Evolutionary conservation across 2,113 vertebrate species (phyloP), one percentile per base, ranked within the genome.

Genomic region (Xenopus borealis): DNA sequence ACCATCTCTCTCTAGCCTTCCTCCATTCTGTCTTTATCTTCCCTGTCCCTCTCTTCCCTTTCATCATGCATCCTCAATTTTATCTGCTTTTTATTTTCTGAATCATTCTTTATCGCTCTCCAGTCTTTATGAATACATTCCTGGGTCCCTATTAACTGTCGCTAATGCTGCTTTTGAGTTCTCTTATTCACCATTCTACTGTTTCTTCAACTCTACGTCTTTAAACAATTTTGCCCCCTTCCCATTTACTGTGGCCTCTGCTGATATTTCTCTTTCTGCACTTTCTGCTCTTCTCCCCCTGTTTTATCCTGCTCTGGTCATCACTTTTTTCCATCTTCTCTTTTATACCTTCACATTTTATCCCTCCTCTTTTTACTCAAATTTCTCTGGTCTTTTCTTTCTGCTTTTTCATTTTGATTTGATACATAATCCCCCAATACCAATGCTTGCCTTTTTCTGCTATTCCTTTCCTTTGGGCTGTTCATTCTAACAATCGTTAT

Each of bases 1-100:
- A 27, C 23, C 23, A 27, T 53, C 62, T 76, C 66, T 63, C 44
- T 63, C 67, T 53, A 62, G 55, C 11, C 13, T 47, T 74, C 14
- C 20, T 4, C 4, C 19, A 61, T 46, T 12, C 10, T 18, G 13
- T 66, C 45, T 53, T 58, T 18, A 3, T 46, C 59, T 45, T 62
- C 58, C 44, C 59, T 0, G 0, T 23, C 33, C 9, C 18, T 57
- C 77, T 62, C 18, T 3, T 61, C 10, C 55, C 55, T 30, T 61
- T 33, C 58, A 44, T 61, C 53, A 65, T 66, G 72, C 50, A 19
- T 66, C 62, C 23, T 45, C 30, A 62, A 18, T 68, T 52, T 23
- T 59, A 30, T 30, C 55, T 23, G 17, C 59, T n/a, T 23, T 46
- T 47, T 20, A 17, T 63, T 12, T 33, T 65, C 14, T 19, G 8